Conservation (phyloP, 2,797 vertebrate species). For the Poeciliopsis paucimaculata region DNA sequence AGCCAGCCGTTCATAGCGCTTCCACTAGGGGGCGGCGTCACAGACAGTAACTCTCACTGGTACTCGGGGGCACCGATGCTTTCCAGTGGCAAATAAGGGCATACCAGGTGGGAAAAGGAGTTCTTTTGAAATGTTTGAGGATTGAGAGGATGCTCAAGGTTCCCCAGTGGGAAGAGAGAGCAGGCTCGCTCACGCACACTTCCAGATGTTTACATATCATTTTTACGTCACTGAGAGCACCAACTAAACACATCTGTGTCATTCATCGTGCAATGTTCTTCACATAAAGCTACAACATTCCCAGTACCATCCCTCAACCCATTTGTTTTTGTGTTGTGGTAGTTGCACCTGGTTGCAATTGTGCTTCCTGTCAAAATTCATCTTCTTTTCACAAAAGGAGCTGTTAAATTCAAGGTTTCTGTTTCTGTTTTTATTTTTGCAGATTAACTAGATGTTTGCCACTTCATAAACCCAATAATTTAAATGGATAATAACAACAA, state of each 20-base stretch:
- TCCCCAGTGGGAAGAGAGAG: slow-evolving; percentile 52
- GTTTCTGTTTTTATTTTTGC: neutral
- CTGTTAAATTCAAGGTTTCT: neutral
- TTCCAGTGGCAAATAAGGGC: slow-evolving; percentile 78
- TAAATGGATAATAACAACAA: neutral
- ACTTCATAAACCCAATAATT: slow-evolving; percentile 8
- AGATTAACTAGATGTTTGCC: slow-evolving; percentile 1
- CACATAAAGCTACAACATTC: slow-evolving; percentile 30
- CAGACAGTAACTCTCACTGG: slow-evolving; percentile 85
- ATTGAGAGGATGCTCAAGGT: slow-evolving; percentile 25
- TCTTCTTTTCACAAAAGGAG: slow-evolving; percentile 18
- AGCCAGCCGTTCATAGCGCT: slow-evolving; percentile 84
- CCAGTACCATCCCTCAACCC: slow-evolving; percentile 28
- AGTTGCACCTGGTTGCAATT: slow-evolving; percentile 26
- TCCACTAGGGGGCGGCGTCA: slow-evolving; percentile 78
- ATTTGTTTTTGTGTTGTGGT: slow-evolving; percentile 28
- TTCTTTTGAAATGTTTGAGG: slow-evolving; percentile 24
- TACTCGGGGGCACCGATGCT: slow-evolving; percentile 83
- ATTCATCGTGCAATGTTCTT: slow-evolving; percentile 29
- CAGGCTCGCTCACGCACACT: slow-evolving; percentile 50
- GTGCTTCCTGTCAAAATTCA: slow-evolving; percentile 24
- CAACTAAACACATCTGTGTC: slow-evolving; percentile 23
- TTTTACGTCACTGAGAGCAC: slow-evolving; percentile 44
- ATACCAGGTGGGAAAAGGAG: slow-evolving; percentile 11
- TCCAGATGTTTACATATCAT: slow-evolving; percentile 32